Base-by-base conservation (phyloP, 2,113 vertebrate species). In the Myotis yumanensis region DNA sequence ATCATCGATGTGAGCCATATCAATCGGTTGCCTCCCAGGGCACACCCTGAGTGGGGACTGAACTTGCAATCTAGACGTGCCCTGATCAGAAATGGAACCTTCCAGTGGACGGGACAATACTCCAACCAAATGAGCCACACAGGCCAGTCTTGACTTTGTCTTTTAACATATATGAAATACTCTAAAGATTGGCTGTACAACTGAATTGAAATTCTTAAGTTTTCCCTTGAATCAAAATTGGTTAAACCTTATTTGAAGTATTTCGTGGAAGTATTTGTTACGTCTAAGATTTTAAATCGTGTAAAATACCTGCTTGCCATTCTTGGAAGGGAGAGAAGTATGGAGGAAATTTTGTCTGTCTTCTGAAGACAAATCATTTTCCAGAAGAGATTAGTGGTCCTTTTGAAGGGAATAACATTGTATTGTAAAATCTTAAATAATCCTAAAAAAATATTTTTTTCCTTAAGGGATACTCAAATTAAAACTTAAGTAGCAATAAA, bases 231-330 rank as follows among this genome's bases (percentile, higher is more conserved):
- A n/a, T 88, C 66, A 30, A 52, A 86, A 32, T 94, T 62, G 62
- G 3, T 80, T 73, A 52, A 88, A 20, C 22, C 46, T 93, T 71
- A 52, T 37, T 85, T 71, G 40, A 76, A 81, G 64, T 79, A 28
- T 89, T n/a, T 57, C 35, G 18, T 93, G 46, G 59, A 91, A 77
- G 37, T 86, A 57, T 76, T 90, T 77, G n/a, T 35, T 87, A 48
- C 8, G 1, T 86, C 1, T 54, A 57, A 40, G 22, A 66, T 86
- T 89, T 75, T 68, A 76, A 89, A 30, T 84, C 86, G 12, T 95
- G 43, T 85, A 57, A 69, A 37, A 59, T 11, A 51, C 25, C 5
- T 88, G n/a, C 28, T 20, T 82, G 25, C 23, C 59, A 22, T 96
- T 96, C 72, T 91, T 93, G 22, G 35, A 89, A 96, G 46, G 86